Conservation (phyloP, 2,888 invertebrate genomes). For the Leptarthrus brevirostris region DNA sequence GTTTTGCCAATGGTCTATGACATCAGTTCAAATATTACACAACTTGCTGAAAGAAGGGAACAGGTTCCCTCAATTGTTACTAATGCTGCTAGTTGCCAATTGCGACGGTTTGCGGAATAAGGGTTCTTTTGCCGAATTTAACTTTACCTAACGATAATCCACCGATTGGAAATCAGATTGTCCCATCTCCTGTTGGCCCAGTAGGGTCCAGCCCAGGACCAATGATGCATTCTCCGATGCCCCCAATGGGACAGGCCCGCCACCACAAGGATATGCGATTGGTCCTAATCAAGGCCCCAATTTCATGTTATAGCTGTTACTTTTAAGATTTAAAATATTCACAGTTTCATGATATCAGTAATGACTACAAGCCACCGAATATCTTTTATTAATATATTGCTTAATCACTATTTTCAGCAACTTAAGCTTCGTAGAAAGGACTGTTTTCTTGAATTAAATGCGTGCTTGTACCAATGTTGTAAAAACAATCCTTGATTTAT, state of each 20-base stretch:
- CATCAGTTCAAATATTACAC: constrained; percentile 85
- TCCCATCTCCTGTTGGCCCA: constrained; percentile 66
- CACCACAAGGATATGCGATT: constrained; percentile 62
- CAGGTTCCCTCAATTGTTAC: constrained; percentile 71
- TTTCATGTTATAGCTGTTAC: constrained; percentile 54
- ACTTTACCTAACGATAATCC: constrained; percentile 83
- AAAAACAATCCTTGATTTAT: too few species aligned
- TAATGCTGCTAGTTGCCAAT: constrained; percentile 73
- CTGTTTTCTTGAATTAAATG: too few species aligned
- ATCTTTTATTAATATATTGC: too few species aligned
- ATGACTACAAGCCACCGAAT: too few species aligned
- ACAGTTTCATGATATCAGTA: neutral
- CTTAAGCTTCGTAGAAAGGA: too few species aligned
- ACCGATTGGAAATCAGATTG: constrained; percentile 65
- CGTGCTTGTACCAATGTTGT: too few species aligned
- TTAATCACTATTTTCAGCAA: too few species aligned
- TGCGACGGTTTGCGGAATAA: constrained; percentile 81
- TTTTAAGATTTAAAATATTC: too few species aligned
- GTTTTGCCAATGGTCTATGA: constrained; percentile 93
- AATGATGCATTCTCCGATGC: constrained; percentile 73
- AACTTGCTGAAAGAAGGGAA: constrained; percentile 86
- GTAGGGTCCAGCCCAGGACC: constrained; percentile 69
- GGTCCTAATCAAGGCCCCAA: constrained; percentile 62
- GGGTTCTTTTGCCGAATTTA: constrained; percentile 87
- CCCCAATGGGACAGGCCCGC: constrained; percentile 63